A percentile compares a stretch with the other conserved stretches of the same genome.
Evolutionary conservation across 2,797 vertebrate species (phyloP).

Genomic region (Clarias fuscus): DNA sequence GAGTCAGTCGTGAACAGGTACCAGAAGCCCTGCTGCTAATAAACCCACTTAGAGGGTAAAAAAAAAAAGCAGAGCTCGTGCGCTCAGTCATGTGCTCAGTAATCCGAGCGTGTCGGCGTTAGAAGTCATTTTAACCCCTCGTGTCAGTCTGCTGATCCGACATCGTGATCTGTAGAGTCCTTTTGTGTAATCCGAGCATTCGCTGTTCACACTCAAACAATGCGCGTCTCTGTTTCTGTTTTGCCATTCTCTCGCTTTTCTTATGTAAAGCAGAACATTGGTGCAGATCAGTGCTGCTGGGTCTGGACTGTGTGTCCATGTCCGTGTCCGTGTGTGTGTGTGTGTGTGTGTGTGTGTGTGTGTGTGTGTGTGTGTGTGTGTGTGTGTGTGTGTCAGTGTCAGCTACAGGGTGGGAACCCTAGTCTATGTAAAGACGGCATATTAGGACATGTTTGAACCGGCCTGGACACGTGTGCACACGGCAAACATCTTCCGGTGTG

Average conservation of each 20-base stretch:
- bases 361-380: slow-evolving; percentile 15
- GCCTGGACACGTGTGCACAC: neutral
- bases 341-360: slow-evolving; percentile 35
- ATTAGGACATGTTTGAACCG: neutral
- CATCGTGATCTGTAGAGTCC: slow-evolving; percentile 30
- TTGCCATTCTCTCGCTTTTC: neutral
- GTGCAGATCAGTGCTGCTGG: neutral
- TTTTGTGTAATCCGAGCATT: slow-evolving; percentile 39
- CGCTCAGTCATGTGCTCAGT: slow-evolving; percentile 12
- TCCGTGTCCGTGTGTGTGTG: slow-evolving; percentile 10
- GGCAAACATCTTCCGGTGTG: neutral
- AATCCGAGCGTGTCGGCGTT: neutral
- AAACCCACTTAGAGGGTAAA: neutral
- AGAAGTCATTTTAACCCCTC: slow-evolving; percentile 21
- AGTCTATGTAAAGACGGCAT: slow-evolving; percentile 2
- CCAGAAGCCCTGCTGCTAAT: neutral
- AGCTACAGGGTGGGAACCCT: neutral
- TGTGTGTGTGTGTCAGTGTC: slow-evolving; percentile 25
- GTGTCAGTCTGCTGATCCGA: slow-evolving; percentile 33
- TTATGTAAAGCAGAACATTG: slow-evolving; percentile 1
- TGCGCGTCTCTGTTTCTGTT: slow-evolving; percentile 36
- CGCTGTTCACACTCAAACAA: slow-evolving; percentile 54
- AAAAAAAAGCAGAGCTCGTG: neutral
- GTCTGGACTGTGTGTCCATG: neutral
- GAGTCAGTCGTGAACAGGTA: neutral